Evolutionary conservation across 2,113 vertebrate genomes (phyloP), one percentile per base, ranked within the genome.

Genomic region (Anser cygnoides): DNA sequence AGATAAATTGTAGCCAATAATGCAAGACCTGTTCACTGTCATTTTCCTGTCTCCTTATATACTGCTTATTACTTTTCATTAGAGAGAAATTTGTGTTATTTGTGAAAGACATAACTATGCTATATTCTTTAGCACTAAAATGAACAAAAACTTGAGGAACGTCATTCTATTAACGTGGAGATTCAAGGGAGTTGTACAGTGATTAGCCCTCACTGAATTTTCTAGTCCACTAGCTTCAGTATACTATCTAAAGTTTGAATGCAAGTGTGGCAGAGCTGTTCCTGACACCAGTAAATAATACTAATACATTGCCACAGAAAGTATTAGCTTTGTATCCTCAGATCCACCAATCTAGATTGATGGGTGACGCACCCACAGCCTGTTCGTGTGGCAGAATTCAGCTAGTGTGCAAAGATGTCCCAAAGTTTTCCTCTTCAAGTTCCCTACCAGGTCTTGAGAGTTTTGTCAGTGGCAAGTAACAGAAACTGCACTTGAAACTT

Each of bases 341-440:
- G 91, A 95, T 95, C 92, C 94, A 95, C 94, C 93, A 91, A 68
- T 94, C 92, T 94, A 88, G 91, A 54, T 28, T 65, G 91, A 43
- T 85, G 86, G 66, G 79, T 61, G 72, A 54, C 1, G 8, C 80
- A 37, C 57, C 63, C 54, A 43, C 70, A 67, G 76, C 59, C 2
- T 3, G n/a, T 39, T 33, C 2, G 2, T 71, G 75, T 84, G 77
- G 75, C 92, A 84, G 74, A 87, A 49, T 44, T 62, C 78, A 85
- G 71, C 31, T 76, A 18, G n/a, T 49, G 11, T 29, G 49, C n/a
- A 66, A 29, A 55, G 35, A 13, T 29, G n/a, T 18, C 77, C 80
- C 49, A 9, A 3, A 2, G 59, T 87, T 93, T 92, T 83, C 70
- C 79, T 88, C 37, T 90, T 31, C 1, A 13, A 37, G 33, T 43